Percentiles rank a stretch among this genome's conserved stretches.
These are phyloP conservation scores for Sinocyclocheilus rhinocerous DNA, from an alignment of 2,113 vertebrate species.

Conservation along the genomic window DNA sequence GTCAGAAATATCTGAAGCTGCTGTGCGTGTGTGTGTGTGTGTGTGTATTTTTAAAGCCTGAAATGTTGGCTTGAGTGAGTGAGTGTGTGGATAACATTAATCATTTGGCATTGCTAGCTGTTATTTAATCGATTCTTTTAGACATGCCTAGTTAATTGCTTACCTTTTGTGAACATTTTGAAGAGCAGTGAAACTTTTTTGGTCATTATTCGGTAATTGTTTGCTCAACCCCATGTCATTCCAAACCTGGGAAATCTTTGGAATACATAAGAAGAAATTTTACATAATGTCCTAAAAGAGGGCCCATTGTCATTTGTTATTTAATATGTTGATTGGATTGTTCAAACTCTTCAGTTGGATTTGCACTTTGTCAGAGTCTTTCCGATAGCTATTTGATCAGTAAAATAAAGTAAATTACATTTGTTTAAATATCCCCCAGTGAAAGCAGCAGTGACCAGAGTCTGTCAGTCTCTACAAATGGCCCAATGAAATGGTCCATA, in stretches of 20 bases:
- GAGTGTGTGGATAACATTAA: slow-evolving; percentile 33
- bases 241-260: slow-evolving; percentile 1
- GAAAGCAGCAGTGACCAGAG: background rate
- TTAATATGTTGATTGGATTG: background rate
- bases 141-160: background rate
- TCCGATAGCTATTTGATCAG: background rate
- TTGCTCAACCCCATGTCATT: background rate
- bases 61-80: slow-evolving; percentile 49
- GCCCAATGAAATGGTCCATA: background rate
- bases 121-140: background rate
- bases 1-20: slow-evolving; percentile 57
- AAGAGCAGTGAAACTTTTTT: slow-evolving; percentile 8
- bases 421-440: background rate
- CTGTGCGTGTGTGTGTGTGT: slow-evolving; percentile 39
- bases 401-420: background rate
- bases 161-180: slow-evolving; percentile 9
- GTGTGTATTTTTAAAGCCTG: slow-evolving; percentile 9
- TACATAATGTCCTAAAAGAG: background rate
- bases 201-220: background rate
- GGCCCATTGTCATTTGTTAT: background rate
- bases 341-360: background rate
- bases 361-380: background rate
- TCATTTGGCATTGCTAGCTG: slow-evolving; percentile 7
- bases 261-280: background rate
- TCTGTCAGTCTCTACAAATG: background rate